Percentiles rank a stretch among this genome's conserved stretches.
phyloP scores from a whole-genome alignment of 2,797 vertebrate species.

The Ibycter americanus region DNA sequence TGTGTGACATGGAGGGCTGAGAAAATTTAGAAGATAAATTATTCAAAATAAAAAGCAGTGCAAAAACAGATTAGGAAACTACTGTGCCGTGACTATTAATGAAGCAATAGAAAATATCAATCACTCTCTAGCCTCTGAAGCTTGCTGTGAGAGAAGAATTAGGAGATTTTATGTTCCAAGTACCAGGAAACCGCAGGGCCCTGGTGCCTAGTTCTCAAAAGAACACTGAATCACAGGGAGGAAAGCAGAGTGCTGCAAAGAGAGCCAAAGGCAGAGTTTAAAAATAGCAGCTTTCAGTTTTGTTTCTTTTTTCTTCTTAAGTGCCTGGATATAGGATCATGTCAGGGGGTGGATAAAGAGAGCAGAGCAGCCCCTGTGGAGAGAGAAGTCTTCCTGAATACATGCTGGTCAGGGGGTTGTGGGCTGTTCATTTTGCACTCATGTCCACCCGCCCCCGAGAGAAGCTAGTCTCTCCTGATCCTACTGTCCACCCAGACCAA shows the following conservation, averaged over 20 bases:
- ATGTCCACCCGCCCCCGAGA: background rate
- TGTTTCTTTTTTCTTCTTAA: conserved; percentile 58
- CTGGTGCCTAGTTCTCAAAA: conserved; percentile 50
- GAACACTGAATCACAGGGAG: conserved; percentile 41
- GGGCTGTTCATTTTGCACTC: background rate
- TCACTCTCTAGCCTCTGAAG: conserved; percentile 47
- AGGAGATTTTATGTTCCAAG: conserved; percentile 54
- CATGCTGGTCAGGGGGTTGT: background rate
- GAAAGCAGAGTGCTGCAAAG: background rate
- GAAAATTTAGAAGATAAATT: conserved; percentile 14
- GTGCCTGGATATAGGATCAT: conserved; percentile 34
- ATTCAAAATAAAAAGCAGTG: conserved; percentile 29
- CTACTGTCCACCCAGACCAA: background rate
- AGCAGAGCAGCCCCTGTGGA: conserved; percentile 21
- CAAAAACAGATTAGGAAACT: conserved; percentile 56
- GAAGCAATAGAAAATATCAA: conserved; percentile 49
- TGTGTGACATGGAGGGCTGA: background rate
- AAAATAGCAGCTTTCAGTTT: conserved; percentile 55
- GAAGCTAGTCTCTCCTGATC: background rate
- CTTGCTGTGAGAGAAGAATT: conserved; percentile 45
- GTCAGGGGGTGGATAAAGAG: conserved; percentile 23
- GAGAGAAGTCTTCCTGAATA: background rate
- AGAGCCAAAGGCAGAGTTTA: conserved; percentile 27
- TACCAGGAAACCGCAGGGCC: conserved; percentile 45
- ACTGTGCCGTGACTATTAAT: conserved; percentile 20